Base-by-base conservation (phyloP, 1,140 invertebrate genomes). In the Daktulosphaira vitifoliae region DNA sequence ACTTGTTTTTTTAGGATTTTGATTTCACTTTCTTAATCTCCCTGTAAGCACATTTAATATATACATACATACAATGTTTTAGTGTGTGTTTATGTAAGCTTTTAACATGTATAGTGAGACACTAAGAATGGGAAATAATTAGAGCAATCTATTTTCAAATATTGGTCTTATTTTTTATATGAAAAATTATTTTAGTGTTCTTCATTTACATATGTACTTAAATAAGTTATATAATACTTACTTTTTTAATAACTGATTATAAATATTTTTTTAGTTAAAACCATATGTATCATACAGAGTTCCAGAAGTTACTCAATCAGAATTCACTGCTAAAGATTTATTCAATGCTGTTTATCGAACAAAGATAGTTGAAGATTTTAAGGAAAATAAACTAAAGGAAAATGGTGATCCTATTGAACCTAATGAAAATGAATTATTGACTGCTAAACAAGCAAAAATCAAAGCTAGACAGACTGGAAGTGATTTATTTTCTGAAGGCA, bases 341-440 rank as follows among this genome's bases (percentile, higher is more conserved):
- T 69, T 68, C 39, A 51, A 90, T 74, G 81, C 82, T 3, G 78
- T 91, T 0, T 96, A 96, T 76, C 83, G 81, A 2, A 71, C 81
- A 65, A 92, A 94, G 75, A 90, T 96, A 50, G 77, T 79, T 7
- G 77, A 84, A 66, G 90, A 94, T 74, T 92, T 84, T 72, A 81
- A 86, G 70, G 75, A 80, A 49, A 81, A 80, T 1, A 86, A 88
- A 71, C 74, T 93, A 37, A 80, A 84, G 72, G 76, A 77, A 26
- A 78, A 87, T 71, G 88, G 86, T 1, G 75, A 79, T 65, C 76
- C 90, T 1, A 68, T 82, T 25, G 80, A 89, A 69, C 89, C 90
- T 6, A 89, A 81, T 22, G 74, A 79, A 59, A 77, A 86, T 65
- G 89, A 92, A 75, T 78, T 80, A 71, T 73, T 90, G 4, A 82